A percentile compares a stretch with the other conserved stretches of the same genome.
Evolutionary conservation across 2,797 vertebrate genomes (phyloP).

Genomic region (Perdix hodgsoniae): DNA sequence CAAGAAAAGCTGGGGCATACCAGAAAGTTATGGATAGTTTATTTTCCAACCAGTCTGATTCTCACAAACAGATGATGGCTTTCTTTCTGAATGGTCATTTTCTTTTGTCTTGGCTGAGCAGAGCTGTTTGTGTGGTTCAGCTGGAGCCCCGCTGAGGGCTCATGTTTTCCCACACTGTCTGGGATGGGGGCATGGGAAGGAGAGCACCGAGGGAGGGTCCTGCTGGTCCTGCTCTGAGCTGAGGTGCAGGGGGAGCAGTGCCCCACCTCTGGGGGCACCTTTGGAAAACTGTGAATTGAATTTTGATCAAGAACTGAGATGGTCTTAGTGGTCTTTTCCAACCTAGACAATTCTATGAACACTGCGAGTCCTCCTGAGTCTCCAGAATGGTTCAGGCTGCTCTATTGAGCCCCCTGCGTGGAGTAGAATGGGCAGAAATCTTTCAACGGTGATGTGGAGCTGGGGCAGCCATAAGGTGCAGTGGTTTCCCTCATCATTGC

Average conservation of each 20-base stretch:
- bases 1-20: not conserved
- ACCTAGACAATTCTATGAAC: not conserved
- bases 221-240: not conserved
- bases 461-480: not conserved
- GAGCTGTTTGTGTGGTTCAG: too few relatives aligned
- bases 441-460: too few relatives aligned
- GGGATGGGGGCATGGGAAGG: not conserved
- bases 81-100: not conserved
- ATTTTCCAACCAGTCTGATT: not conserved
- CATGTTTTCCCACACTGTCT: not conserved
- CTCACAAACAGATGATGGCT: rapidly evolving
- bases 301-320: not conserved
- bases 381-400: rapidly evolving
- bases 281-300: not conserved
- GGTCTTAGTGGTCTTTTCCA: too few relatives aligned
- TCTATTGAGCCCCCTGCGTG: rapidly evolving
- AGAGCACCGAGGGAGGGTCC: not conserved
- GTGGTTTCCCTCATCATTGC: rapidly evolving
- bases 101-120: too few relatives aligned
- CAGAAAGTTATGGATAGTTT: not conserved
- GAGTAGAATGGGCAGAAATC: rapidly evolving
- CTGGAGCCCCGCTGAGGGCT: rapidly evolving
- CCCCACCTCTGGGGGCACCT: too few relatives aligned
- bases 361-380: rapidly evolving
- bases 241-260: not conserved